Evolutionary conservation across 2,888 invertebrate genomes (phyloP).

Genomic region (Melanostoma scalare): DNA sequence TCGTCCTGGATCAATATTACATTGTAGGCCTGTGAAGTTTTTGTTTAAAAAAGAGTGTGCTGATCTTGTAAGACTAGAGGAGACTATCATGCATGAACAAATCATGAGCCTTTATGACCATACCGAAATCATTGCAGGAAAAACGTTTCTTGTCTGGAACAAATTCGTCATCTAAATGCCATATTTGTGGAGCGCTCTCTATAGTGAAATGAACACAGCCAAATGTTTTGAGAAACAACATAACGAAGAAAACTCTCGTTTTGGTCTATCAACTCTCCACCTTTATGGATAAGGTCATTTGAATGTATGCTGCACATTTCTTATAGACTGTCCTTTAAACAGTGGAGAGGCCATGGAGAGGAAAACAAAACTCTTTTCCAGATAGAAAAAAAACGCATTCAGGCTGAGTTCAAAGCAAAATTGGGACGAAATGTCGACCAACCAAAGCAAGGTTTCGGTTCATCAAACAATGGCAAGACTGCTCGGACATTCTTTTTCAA

Average conservation of each 20-base stretch:
- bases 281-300: no score
- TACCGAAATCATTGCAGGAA: background rate
- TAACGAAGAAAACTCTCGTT: no score
- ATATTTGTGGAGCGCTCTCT: conserved; percentile 4
- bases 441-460: no score
- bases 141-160: background rate
- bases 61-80: background rate
- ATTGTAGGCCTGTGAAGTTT: conserved; percentile 10
- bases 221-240: conserved; percentile 13
- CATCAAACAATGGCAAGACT: conserved; percentile 42
- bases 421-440: no score
- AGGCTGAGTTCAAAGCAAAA: background rate
- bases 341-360: background rate
- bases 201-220: conserved; percentile 23
- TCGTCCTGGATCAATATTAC: conserved; percentile 22
- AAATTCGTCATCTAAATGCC: conserved; percentile 4
- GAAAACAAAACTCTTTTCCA: background rate
- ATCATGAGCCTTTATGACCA: background rate
- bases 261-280: no score
- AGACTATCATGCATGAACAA: background rate
- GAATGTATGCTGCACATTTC: background rate
- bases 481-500: conserved; percentile 20
- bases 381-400: background rate
- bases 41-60: conserved; percentile 17
- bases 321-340: background rate